These are phyloP conservation scores for Smutsia temminckii DNA, from an alignment of 2,797 vertebrate genomes.

Conservation along the genomic window DNA sequence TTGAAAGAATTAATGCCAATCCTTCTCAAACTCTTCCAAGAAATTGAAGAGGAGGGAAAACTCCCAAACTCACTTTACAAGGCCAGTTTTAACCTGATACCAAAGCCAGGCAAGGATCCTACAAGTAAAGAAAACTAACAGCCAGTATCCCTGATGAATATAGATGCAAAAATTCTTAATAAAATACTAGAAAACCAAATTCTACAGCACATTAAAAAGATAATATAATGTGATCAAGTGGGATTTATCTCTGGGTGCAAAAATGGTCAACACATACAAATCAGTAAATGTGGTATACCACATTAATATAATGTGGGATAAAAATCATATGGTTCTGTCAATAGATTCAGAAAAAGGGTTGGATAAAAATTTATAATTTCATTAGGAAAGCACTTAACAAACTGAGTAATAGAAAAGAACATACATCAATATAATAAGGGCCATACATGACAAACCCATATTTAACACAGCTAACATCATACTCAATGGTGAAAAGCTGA, in stretches of 20 bases:
- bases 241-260: not conserved
- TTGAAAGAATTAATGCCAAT: not conserved
- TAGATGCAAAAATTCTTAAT: not conserved
- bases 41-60: not conserved
- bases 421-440: not conserved
- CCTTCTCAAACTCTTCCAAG: not conserved
- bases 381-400: not conserved
- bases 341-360: not conserved
- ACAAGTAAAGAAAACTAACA: not conserved
- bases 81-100: not conserved
- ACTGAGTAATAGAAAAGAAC: not conserved
- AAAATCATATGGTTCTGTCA: not conserved
- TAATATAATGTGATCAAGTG: not conserved
- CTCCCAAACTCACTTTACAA: not conserved
- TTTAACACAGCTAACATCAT: not conserved
- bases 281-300: not conserved
- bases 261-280: not conserved
- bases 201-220: not conserved
- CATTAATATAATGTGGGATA: not conserved
- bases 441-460: not conserved
- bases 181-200: not conserved
- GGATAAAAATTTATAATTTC: not conserved
- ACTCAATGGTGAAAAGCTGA: not conserved
- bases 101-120: not conserved
- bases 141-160: not conserved